These are phyloP conservation scores for Heliconius himera DNA, from an alignment of 1,140 invertebrate genomes.

Conservation along the genomic window DNA sequence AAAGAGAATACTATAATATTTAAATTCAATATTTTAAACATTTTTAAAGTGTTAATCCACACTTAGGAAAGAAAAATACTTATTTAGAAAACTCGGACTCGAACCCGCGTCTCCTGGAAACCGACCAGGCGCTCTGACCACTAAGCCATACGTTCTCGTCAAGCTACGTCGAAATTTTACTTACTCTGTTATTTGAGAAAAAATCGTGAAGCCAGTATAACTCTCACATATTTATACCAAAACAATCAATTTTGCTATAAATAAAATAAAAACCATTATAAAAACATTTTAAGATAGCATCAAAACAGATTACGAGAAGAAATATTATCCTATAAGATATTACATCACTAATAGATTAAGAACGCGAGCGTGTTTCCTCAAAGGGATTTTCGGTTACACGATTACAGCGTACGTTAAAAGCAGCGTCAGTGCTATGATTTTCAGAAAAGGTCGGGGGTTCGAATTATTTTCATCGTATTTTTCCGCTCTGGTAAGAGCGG, in stretches of 20 bases:
- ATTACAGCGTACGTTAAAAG: conserved; percentile 18
- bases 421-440: not conserved
- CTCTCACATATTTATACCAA: not conserved
- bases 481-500: too few species aligned
- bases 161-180: too few species aligned
- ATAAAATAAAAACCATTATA: not conserved
- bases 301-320: conserved; percentile 12
- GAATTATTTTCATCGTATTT: too few species aligned
- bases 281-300: not conserved
- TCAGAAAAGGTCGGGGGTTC: too few species aligned
- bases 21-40: too few species aligned
- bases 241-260: not conserved
- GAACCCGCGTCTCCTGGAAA: too few species aligned
- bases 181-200: not conserved
- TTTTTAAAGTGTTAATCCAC: too few species aligned
- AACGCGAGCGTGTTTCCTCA: conserved; percentile 14
- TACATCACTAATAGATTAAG: conserved; percentile 27
- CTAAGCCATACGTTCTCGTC: too few species aligned
- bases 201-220: not conserved
- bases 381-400: conserved; percentile 23
- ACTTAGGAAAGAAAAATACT: too few species aligned
- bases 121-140: too few species aligned
- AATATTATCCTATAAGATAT: conserved; percentile 14
- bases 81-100: too few species aligned
- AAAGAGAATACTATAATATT: too few species aligned